Evolutionary conservation across 2,888 invertebrate species (phyloP), one percentile per base, ranked within the genome.

Genomic region (Ferdinandea cuprea): DNA sequence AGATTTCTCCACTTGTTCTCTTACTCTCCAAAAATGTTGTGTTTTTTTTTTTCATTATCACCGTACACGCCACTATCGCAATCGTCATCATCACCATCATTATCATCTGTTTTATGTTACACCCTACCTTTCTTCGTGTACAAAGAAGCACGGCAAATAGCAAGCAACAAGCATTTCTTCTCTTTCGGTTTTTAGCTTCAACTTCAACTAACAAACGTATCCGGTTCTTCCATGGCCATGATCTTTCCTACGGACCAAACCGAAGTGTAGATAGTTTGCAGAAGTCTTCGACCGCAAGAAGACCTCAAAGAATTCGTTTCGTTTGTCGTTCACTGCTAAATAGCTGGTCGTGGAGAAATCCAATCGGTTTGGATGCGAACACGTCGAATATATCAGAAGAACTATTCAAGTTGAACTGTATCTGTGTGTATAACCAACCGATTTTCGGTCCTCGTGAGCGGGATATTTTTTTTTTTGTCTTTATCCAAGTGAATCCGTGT

Each of bases 281-380:
- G 66, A 83, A 83, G 78, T 83, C 78, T 83, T 83, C 83, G 83
- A 83, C 78, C 83, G 83, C 71, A 78, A 83, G 72, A 83, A 83
- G 78, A 83, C 66, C 83, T 83, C 68, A 46, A 63, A 40, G 72
- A 71, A 66, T 71, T 48, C 6, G 0, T 17, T 11, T 71, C 46
- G 52, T 35, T 58, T 44, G 40, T 35, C 42, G 17, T 13, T 52
- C 21, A 19, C 25, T 40, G 11, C 9, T 35, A 28, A 9, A 32
- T 15, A 13, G 30, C 30, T 30, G n/a, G 13, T 8, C 2, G n/a
- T 35, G 11, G 37, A 76, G 35, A 65, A 52, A 52, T 65, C 72
- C 65, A 71, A 81, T 81, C 81, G 76, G 80, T 71, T 58, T 65
- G 65, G 40, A 50, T 72, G 11, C 48, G 48, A 73, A 56, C 15